Conservation (phyloP, 1,140 invertebrate species). For the Chelonus insularis region DNA sequence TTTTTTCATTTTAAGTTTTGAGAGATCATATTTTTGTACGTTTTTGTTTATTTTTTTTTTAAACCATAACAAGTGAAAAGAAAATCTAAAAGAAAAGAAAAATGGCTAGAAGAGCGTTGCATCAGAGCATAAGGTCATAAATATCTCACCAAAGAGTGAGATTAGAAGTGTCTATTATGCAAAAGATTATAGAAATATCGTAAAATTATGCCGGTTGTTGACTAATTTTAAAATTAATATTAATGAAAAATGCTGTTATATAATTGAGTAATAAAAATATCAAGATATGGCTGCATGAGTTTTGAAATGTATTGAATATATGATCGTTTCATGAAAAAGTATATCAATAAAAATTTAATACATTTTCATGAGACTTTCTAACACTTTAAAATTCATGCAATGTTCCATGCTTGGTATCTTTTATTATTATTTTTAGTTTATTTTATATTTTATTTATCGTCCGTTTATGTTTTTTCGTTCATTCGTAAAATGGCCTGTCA, state of each 20-base stretch:
- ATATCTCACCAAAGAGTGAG: neutral
- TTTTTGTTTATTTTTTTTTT: slow-evolving; percentile 24
- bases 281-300: slow-evolving; percentile 15
- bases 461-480: slow-evolving; percentile 25
- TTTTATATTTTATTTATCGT: slow-evolving; percentile 42
- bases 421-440: slow-evolving; percentile 33
- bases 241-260: slow-evolving; percentile 47
- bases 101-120: neutral
- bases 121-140: slow-evolving; percentile 7
- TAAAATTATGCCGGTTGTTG: slow-evolving; percentile 41
- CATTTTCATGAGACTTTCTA: slow-evolving; percentile 15
- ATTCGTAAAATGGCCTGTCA: slow-evolving; percentile 49
- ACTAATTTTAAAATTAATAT: slow-evolving; percentile 40
- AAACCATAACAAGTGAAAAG: slow-evolving; percentile 30
- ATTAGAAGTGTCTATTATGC: neutral
- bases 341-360: neutral
- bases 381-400: neutral
- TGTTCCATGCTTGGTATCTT: slow-evolving; percentile 31
- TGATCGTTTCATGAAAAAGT: slow-evolving; percentile 11
- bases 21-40: too few relatives aligned
- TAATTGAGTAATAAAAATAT: slow-evolving; percentile 38
- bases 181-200: slow-evolving; percentile 22
- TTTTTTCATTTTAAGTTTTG: neutral
- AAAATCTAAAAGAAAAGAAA: slow-evolving; percentile 9
- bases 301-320: slow-evolving; percentile 8